phyloP scores from a whole-genome alignment of 1,140 invertebrate species.

The Caerostris darwini region DNA sequence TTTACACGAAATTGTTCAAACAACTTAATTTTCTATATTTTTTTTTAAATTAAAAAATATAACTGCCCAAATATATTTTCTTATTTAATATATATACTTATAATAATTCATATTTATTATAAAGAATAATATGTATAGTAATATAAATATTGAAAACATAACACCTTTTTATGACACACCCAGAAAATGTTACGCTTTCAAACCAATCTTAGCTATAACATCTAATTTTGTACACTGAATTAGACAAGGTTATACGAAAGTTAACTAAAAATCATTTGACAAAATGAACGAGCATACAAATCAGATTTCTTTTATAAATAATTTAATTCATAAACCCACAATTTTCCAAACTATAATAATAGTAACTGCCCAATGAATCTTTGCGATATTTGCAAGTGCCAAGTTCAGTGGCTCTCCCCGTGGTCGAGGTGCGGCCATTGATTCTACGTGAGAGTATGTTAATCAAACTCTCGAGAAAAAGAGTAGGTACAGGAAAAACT shows the following conservation, averaged over 20 bases:
- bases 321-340: background rate
- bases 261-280: background rate
- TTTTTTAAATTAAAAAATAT: no score
- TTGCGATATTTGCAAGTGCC: background rate
- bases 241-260: background rate
- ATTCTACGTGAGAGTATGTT: slow-evolving; percentile 44
- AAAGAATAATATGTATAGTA: no score
- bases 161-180: background rate
- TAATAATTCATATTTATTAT: no score
- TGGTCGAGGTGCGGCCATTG: slow-evolving; percentile 37
- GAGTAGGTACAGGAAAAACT: slow-evolving; percentile 40
- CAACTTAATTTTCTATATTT: no score
- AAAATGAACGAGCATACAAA: background rate
- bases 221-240: background rate
- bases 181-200: background rate
- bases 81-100: no score
- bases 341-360: background rate
- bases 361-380: background rate
- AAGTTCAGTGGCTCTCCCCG: slow-evolving; percentile 22
- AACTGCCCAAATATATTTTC: no score
- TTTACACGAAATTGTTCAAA: no score
- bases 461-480: slow-evolving; percentile 7
- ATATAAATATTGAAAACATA: background rate
- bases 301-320: background rate
- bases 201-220: background rate